phyloP scores from a whole-genome alignment of 30 jellyfish, hydroid and myxozoan species.

The Sanderia malayensis region DNA sequence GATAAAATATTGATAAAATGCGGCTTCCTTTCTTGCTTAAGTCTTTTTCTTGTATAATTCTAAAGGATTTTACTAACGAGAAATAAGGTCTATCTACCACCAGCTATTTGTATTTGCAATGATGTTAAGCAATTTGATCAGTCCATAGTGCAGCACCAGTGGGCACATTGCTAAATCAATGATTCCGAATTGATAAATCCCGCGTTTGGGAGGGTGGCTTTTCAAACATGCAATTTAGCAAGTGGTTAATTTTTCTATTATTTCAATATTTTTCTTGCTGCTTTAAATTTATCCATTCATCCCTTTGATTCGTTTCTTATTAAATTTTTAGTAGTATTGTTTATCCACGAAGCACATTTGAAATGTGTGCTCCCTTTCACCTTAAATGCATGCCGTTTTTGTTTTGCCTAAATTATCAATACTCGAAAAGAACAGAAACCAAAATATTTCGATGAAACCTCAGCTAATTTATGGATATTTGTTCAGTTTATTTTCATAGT shows the following conservation, averaged over 20 bases:
- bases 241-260: conserved; percentile 23
- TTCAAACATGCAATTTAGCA: conserved; percentile 22
- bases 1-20: conserved; percentile 44
- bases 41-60: conserved; percentile 41
- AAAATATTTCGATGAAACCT: no score
- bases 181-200: conserved; percentile 40
- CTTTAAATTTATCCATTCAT: conserved; percentile 23
- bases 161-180: conserved; percentile 57
- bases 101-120: conserved; percentile 50
- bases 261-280: conserved; percentile 21
- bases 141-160: conserved; percentile 68
- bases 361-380: no score
- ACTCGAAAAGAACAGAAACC: no score
- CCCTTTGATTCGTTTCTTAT: not conserved
- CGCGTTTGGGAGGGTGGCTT: no score
- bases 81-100: conserved; percentile 44
- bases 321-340: not conserved
- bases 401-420: no score
- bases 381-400: no score
- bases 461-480: no score
- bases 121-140: conserved; percentile 63
- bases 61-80: conserved; percentile 27
- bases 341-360: not conserved
- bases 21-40: conserved; percentile 47
- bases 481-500: no score